phyloP scores from a whole-genome alignment of 2,888 invertebrate genomes.

The Pterostichus madidus region DNA sequence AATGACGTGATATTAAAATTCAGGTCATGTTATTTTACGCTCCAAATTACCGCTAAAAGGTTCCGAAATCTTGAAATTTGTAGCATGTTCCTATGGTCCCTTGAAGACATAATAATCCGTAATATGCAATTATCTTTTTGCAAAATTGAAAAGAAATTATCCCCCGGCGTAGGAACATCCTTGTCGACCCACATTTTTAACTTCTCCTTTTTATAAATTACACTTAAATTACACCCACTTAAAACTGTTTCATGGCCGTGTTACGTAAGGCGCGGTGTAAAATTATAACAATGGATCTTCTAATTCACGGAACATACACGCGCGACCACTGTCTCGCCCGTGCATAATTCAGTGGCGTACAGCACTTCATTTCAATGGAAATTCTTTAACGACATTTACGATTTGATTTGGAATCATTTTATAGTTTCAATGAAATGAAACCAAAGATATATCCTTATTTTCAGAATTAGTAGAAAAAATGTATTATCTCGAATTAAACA shows the following conservation, averaged over 20 bases:
- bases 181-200: slow-evolving; percentile 62
- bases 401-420: no score
- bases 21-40: slow-evolving; percentile 47
- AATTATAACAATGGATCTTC: slow-evolving; percentile 66
- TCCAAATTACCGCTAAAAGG: slow-evolving; percentile 45
- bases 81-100: slow-evolving; percentile 15
- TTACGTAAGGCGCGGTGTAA: slow-evolving; percentile 61
- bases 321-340: slow-evolving; percentile 34
- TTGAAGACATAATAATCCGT: slow-evolving; percentile 36
- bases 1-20: slow-evolving; percentile 39
- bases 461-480: no score
- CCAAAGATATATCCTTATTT: no score
- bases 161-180: slow-evolving; percentile 36
- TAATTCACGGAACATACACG: slow-evolving; percentile 57
- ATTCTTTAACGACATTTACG: no score
- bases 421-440: no score
- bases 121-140: slow-evolving; percentile 44
- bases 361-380: neutral
- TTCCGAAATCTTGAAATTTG: slow-evolving; percentile 8
- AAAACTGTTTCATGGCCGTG: slow-evolving; percentile 65
- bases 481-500: no score
- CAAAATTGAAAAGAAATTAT: slow-evolving; percentile 47
- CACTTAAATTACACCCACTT: slow-evolving; percentile 61
- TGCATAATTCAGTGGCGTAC: slow-evolving; percentile 25
- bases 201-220: slow-evolving; percentile 60